phyloP scores from a whole-genome alignment of 2,888 invertebrate species.

The Artemia sinica region DNA sequence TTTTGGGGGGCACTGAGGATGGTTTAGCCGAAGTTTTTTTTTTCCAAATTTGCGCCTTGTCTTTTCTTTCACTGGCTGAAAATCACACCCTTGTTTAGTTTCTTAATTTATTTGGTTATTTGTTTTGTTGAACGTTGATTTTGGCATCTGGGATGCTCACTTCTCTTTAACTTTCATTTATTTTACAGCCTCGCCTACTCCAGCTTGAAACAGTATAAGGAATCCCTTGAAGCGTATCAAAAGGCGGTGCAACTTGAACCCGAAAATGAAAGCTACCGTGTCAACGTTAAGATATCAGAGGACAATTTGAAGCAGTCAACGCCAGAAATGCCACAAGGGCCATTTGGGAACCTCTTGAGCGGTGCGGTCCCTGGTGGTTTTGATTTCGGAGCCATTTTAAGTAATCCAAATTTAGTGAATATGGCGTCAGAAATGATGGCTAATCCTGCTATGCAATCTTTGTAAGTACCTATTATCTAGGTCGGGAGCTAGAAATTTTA shows the following conservation, averaged over 20 bases:
- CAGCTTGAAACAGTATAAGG: constrained; percentile 57
- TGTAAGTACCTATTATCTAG: constrained; percentile 33
- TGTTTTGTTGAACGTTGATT: too few relatives aligned
- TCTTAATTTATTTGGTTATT: constrained; percentile 7
- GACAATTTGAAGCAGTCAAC: constrained; percentile 37
- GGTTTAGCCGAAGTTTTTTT: too few relatives aligned
- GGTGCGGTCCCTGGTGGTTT: constrained; percentile 29
- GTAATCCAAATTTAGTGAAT: constrained; percentile 58
- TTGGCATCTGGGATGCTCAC: too few relatives aligned
- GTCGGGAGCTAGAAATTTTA: too few relatives aligned
- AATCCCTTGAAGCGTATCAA: constrained; percentile 68
- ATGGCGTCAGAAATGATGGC: constrained; percentile 68
- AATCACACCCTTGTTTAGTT: constrained; percentile 6
- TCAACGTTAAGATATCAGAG: constrained; percentile 66
- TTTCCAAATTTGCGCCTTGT: too few relatives aligned
- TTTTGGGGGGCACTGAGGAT: too few relatives aligned
- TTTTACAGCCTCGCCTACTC: constrained; percentile 52
- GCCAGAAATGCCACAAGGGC: constrained; percentile 17
- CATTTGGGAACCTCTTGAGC: constrained; percentile 19
- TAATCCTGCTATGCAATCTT: constrained; percentile 64
- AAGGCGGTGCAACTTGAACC: constrained; percentile 81
- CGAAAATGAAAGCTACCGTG: constrained; percentile 69
- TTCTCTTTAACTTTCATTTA: background rate
- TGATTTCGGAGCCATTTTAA: constrained; percentile 48
- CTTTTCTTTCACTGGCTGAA: too few relatives aligned